Evolutionary conservation across 1,140 invertebrate species (phyloP), one percentile per base, ranked within the genome.

Genomic region (Papilio xuthus): DNA sequence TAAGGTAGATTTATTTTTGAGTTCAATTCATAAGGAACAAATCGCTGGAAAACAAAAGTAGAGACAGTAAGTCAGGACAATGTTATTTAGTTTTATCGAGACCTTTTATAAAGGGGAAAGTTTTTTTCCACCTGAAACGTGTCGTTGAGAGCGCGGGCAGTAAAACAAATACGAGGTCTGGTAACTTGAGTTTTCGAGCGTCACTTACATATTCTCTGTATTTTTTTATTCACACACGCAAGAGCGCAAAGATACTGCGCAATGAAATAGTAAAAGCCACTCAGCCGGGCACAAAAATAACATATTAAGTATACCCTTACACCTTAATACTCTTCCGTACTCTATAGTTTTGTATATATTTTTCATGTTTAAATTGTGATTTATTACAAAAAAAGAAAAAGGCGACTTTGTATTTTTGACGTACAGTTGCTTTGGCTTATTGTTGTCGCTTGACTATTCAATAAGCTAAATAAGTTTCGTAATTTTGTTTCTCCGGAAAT

Each of bases 201-300:
- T 73, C 20, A 73, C 71, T 73, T 73, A 73, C 42, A 73, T 47
- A 73, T 47, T 20, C 71, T 73, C 71, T 73, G 71, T 73, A 73
- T 23, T 73, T 73, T 73, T 47, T 73, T 73, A 73, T 73, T 73
- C 41, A 73, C 71, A 73, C 71, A 73, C 71, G 71, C 71, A 73
- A 23, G 71, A 73, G 71, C n/a, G 71, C 42, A 73, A 73, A 73
- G 71, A 73, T 73, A 73, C 71, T 42, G 71, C 71, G 71, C 41
- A 28, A 42, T 73, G 41, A 73, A 73, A 44, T 73, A 73, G 41
- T 73, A 47, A 73, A 73, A 73, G 37, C 41, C 71, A 73, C 71
- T 67, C 60, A 67, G 60, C 23, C 60, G 26, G 60, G 60, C 13
- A 67, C 60, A 67, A 67, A 67, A 67, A 67, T 67, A 67, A 67